Base-by-base conservation (phyloP, 2,888 invertebrate species). In the Willowsia nigromaculata region DNA sequence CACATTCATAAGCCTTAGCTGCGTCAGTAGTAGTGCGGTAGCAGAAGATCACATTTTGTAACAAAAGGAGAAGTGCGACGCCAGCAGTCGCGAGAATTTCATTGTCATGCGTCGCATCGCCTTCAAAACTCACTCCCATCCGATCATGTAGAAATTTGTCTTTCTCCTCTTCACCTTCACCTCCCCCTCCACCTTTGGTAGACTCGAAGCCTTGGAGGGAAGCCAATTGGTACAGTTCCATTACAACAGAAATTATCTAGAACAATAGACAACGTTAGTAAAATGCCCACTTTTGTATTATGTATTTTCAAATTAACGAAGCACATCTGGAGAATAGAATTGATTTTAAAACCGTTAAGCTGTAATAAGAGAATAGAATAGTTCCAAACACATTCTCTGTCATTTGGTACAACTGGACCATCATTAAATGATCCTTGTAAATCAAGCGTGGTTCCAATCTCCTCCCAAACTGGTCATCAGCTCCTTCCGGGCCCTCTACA, bases 381-480 rank as follows among this genome's bases (percentile, higher is more conserved):
- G 37, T 27, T 7, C 91, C 89, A 80, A 92, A 92, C 0, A 88
- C 89, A 89, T 90, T 89, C 62, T 91, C 92, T 3, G 92, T 92
- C 91, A 92, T 91, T 85, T 90, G 90, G 59, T 89, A 92, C 40
- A 92, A 37, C 30, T 91, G 92, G 4, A 92, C 92, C 9, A 92
- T 37, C 71, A 92, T 90, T n/a, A 92, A 85, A 78, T 92, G 92
- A 59, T 92, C 92, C 53, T 91, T 91, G 33, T 91, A 78, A 27
- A 91, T 76, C n/a, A 85, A 59, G 1, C 56, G 78, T 15, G 90
- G 85, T 15, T 90, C 90, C 11, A 91, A 65, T 13, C 91, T 81
- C n/a, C 91, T 56, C 13, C 65, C 40, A 59, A 86, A 90, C 65
- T 91, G 91, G 50, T 88, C 62, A 25, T 84, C 62, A 11, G 78